These are phyloP conservation scores for Crenuchus spilurus DNA, from an alignment of 2,797 vertebrate genomes.

Conservation along the genomic window DNA sequence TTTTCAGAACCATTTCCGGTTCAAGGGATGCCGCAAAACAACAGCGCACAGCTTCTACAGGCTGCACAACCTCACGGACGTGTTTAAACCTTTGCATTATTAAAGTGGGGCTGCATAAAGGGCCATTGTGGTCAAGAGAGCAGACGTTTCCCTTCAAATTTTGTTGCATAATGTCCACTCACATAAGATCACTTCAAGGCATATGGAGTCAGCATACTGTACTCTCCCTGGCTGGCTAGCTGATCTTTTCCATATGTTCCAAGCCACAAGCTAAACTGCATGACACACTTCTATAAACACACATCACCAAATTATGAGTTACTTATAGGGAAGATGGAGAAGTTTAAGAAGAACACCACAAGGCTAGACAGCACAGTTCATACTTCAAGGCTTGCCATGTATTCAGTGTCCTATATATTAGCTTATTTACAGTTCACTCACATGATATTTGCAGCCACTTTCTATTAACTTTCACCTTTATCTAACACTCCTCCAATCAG, in stretches of 20 bases:
- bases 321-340: slow-evolving; percentile 35
- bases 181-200: slow-evolving; percentile 51
- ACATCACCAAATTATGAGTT: slow-evolving; percentile 55
- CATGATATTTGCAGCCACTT: neutral
- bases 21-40: slow-evolving; percentile 39
- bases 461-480: slow-evolving; percentile 5
- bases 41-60: slow-evolving; percentile 23
- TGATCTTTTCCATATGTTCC: slow-evolving; percentile 61
- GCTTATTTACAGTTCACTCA: slow-evolving; percentile 4
- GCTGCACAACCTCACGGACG: slow-evolving; percentile 40
- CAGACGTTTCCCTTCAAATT: slow-evolving; percentile 54
- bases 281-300: slow-evolving; percentile 58
- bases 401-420: slow-evolving; percentile 9
- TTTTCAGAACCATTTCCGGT: slow-evolving; percentile 56
- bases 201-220: slow-evolving; percentile 49
- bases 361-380: neutral
- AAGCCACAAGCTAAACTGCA: slow-evolving; percentile 56
- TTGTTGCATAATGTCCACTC: slow-evolving; percentile 57
- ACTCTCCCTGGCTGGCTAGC: slow-evolving; percentile 41
- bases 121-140: slow-evolving; percentile 52
- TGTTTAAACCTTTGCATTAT: slow-evolving; percentile 45
- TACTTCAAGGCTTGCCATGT: slow-evolving; percentile 22
- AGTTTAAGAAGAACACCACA: slow-evolving; percentile 36
- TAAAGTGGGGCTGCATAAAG: slow-evolving; percentile 53
- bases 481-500: slow-evolving; percentile 27